phyloP scores from a whole-genome alignment of 2,113 vertebrate genomes.

The Willisornis vidua region DNA sequence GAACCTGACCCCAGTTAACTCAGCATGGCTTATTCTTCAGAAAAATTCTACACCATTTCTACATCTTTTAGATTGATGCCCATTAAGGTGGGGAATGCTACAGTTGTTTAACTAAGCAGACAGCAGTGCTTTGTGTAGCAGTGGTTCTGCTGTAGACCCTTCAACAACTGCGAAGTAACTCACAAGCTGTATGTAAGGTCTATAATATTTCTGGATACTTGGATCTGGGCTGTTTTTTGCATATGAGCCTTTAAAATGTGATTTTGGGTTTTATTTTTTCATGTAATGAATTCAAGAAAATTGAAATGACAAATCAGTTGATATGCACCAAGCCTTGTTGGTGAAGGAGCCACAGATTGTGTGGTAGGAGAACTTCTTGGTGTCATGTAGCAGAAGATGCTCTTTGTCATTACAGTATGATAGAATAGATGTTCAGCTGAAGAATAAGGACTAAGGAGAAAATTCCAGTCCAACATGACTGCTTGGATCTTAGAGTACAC shows the following conservation, averaged over 20 bases:
- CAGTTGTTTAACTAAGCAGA: background rate
- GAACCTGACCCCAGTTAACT: background rate
- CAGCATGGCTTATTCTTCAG: background rate
- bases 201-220: background rate
- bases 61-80: background rate
- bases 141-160: background rate
- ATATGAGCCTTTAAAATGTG: background rate
- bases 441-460: background rate
- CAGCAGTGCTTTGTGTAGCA: background rate
- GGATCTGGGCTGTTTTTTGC: background rate
- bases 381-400: background rate
- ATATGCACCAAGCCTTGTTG: rapidly evolving
- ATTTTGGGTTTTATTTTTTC: background rate
- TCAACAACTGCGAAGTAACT: background rate
- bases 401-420: background rate
- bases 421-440: background rate
- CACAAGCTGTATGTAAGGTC: background rate
- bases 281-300: background rate
- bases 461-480: rapidly evolving
- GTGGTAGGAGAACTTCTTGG: background rate
- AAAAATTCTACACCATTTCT: background rate
- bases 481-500: background rate
- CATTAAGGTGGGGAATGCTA: background rate
- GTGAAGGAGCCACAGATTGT: background rate
- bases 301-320: background rate